Conservation (phyloP, 2,888 invertebrate genomes). For the Belgica antarctica region DNA sequence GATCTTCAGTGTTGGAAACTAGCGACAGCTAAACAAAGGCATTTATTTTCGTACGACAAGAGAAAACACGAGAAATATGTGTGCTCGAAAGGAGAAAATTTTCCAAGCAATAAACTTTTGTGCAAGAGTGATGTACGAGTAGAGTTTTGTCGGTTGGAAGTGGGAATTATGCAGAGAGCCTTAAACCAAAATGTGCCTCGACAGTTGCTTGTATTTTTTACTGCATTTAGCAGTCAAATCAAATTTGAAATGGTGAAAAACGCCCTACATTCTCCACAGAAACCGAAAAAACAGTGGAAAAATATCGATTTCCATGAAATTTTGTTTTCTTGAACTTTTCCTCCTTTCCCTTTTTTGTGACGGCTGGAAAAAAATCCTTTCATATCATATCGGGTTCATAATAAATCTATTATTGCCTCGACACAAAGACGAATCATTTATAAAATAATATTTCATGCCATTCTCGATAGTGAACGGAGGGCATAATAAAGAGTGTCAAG, state of each 20-base stretch:
- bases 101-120: neutral
- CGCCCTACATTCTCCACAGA: constrained; percentile 34
- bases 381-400: constrained; percentile 6
- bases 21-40: constrained; percentile 1
- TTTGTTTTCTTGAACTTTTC: constrained; percentile 22
- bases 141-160: constrained; percentile 5
- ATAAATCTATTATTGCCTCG: constrained; percentile 25
- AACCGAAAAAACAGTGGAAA: constrained; percentile 44
- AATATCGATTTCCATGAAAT: constrained; percentile 43
- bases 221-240: constrained; percentile 7
- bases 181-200: constrained; percentile 24
- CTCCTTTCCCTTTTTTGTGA: neutral
- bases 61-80: neutral
- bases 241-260: constrained; percentile 37
- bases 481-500: constrained; percentile 35
- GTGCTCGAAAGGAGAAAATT: constrained; percentile 2
- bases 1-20: too few species aligned
- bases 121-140: neutral
- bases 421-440: constrained; percentile 37
- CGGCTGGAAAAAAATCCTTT: neutral
- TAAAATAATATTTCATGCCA: constrained; percentile 32
- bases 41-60: constrained; percentile 14
- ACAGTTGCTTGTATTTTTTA: neutral
- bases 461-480: constrained; percentile 27
- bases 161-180: constrained; percentile 7